Evolutionary conservation across 64 coral and sea anemone species (phyloP), one percentile per base, ranked within the genome.

Genomic region (Orbicella faveolata): DNA sequence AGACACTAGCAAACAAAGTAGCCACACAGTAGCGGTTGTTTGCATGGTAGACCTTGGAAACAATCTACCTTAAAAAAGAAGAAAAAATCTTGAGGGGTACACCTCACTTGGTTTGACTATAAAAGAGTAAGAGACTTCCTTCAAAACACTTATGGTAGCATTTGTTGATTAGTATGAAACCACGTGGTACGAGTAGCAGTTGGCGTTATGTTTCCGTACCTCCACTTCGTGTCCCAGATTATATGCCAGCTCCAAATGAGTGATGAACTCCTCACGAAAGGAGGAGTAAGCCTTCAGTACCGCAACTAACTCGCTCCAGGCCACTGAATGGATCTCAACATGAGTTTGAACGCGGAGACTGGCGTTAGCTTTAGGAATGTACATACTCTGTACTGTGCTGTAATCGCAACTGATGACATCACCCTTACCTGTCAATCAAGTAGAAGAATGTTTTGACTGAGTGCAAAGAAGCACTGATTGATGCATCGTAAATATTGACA

Each of bases 401-500:
- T 92, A 92, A 80, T 92, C 90, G 74, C 90, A 92, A 34, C 90
- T 92, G 37, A 92, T 92, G 23, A 85, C 77, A n/a, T 92, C 90
- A 55, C 90, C 90, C 66, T 87, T 87, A 59, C 90, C 90, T 92
- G 73, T 18, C 33, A 87, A 34, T 52, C 36, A 67, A 84, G 70
- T 36, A 51, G 37, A 14, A 52, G 9, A 52, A 55, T 55, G 13
- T 13, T 2, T 55, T 13, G 37, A 39, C 37, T 39, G 37, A 39
- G 37, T 39, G 37, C 37, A 39, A 39, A 39, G 63, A 66, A 69
- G 20, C 2, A 3, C 66, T n/a, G 21, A 9, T 25, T 9, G 66
- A 23, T n/a, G 14, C n/a, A 1, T 69, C n/a, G n/a, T 9, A 9
- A 69, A 21, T 3, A 20, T n/a, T 3, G n/a, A 69, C 19, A 69